A percentile compares a stretch with the other conserved stretches of the same genome.
phyloP scores from a whole-genome alignment of 92 coral and sea anemone species.

The Parazoanthus atlanticus region DNA sequence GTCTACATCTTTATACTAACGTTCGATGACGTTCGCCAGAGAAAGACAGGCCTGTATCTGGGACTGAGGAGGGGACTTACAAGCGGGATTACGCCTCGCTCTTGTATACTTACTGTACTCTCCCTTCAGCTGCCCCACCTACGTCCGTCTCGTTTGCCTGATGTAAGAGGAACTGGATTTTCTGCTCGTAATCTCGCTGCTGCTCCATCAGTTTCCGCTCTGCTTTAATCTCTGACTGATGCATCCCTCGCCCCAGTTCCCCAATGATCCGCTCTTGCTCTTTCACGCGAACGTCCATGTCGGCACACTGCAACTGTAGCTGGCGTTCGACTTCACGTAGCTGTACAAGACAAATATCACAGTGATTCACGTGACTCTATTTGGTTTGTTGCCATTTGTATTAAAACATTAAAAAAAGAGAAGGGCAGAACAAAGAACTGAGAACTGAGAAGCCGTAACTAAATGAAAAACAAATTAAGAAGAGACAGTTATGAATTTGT shows the following conservation, averaged over 20 bases:
- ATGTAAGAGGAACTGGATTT: conserved; percentile 91
- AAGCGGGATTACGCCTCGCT: no score
- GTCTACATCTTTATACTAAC: no score
- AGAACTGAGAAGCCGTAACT: no score
- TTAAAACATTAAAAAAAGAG: no score
- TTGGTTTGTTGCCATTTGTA: no score
- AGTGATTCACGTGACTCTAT: no score
- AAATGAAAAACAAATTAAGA: no score
- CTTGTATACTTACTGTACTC: conserved; percentile 44
- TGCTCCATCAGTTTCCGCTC: conserved; percentile 84
- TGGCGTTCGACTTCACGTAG: conserved; percentile 49
- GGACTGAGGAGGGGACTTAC: not conserved
- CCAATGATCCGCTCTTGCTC: conserved; percentile 95
- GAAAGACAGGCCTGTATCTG: no score
- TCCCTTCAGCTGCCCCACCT: conserved; percentile 46
- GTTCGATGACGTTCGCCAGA: no score
- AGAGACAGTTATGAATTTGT: no score
- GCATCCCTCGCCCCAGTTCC: conserved; percentile 90
- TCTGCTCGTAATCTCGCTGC: conserved; percentile 90
- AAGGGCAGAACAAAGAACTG: no score
- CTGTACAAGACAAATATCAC: conserved; percentile 6
- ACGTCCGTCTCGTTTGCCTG: conserved; percentile 80
- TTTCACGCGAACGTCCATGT: conserved; percentile 72
- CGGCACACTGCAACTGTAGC: conserved; percentile 62
- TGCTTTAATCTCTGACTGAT: conserved; percentile 82